phyloP scores from a whole-genome alignment of 2,113 vertebrate species.

The pig (Sus scrofa) region DNA sequence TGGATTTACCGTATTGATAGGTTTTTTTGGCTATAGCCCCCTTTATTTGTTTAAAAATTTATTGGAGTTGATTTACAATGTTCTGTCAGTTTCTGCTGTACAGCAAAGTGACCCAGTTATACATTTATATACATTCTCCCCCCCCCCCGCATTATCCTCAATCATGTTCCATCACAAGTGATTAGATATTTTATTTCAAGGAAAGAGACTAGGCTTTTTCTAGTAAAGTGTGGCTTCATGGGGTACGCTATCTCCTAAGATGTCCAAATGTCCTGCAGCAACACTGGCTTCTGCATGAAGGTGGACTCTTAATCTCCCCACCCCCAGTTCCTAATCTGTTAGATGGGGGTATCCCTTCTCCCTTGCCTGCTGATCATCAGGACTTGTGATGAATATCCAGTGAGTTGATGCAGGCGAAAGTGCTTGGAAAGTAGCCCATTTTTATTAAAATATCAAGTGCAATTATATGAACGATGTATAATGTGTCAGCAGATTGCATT shows the following conservation, averaged over 20 bases:
- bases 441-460: background rate
- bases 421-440: background rate
- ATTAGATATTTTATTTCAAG: background rate
- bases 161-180: too few species aligned
- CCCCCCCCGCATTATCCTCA: too few species aligned
- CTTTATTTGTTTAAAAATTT: too few species aligned
- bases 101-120: too few species aligned
- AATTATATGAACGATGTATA: background rate
- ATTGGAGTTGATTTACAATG: too few species aligned
- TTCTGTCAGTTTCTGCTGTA: too few species aligned
- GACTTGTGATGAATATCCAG: rapidly evolving
- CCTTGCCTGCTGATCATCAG: background rate
- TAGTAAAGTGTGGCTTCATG: background rate
- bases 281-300: rapidly evolving
- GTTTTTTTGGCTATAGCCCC: background rate
- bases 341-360: rapidly evolving
- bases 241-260: background rate
- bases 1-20: rapidly evolving
- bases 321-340: background rate
- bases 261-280: rapidly evolving
- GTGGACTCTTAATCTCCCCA: rapidly evolving
- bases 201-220: background rate
- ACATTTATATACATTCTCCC: too few species aligned
- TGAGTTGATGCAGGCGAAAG: too few species aligned
- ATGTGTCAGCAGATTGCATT: background rate